phyloP scores from a whole-genome alignment of 2,113 vertebrate genomes.

The Leucopsar rothschildi region DNA sequence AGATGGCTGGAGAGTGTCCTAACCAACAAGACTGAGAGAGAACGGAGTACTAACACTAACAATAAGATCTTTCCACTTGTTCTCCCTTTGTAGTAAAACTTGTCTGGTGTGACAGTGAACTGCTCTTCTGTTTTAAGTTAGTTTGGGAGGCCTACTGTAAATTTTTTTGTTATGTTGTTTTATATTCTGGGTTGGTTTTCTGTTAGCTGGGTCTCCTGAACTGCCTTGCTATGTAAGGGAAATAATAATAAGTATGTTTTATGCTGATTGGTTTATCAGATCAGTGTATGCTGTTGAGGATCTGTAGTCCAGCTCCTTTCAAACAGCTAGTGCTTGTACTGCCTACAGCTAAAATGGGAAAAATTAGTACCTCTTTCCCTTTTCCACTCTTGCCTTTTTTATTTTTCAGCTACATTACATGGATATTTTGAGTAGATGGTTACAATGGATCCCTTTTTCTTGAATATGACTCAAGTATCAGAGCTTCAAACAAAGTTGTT shows the following conservation, averaged over 20 bases:
- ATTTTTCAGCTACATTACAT: neutral
- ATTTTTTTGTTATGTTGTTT: neutral
- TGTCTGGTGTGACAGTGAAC: neutral
- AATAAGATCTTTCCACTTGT: neutral
- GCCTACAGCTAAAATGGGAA: neutral
- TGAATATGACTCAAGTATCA: neutral
- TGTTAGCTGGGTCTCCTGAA: neutral
- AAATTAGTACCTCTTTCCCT: neutral
- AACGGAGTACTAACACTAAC: neutral
- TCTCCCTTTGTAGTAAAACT: neutral
- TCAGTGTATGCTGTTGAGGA: neutral
- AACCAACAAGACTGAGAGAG: neutral
- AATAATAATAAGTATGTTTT: neutral
- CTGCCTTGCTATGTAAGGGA: neutral
- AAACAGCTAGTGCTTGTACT: neutral
- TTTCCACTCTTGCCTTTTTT: neutral
- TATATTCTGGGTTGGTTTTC: neutral
- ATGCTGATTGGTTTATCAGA: neutral
- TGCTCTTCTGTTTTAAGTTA: neutral
- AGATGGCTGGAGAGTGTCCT: neutral
- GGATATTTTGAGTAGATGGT: neutral
- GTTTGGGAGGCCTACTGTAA: neutral
- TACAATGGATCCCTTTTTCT: slow-evolving; percentile 14
- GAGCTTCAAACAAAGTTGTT: neutral
- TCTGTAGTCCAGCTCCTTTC: neutral